Percentiles rank a stretch among this genome's conserved stretches.
Evolutionary conservation across 2,797 vertebrate species (phyloP).

Genomic region (Girardinus metallicus): DNA sequence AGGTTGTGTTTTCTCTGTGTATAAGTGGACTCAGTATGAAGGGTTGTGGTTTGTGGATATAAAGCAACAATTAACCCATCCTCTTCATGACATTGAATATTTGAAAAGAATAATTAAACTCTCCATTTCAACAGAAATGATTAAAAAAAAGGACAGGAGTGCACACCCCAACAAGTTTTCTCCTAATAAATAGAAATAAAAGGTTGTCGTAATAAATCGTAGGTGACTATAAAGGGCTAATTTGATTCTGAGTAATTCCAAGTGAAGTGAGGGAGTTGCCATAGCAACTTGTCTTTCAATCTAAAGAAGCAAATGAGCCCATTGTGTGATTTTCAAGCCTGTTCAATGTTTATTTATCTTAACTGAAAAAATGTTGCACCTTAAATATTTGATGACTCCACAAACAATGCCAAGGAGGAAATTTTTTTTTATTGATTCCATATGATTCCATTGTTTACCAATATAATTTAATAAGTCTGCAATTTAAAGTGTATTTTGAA

Average conservation of each 20-base stretch:
- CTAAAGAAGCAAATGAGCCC: background rate
- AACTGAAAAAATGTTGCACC: background rate
- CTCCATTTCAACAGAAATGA: background rate
- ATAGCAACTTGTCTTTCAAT: slow-evolving; percentile 9
- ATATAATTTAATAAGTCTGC: background rate
- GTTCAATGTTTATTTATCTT: background rate
- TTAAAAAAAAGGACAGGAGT: background rate
- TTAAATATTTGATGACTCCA: background rate
- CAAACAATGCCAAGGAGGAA: background rate
- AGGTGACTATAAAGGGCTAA: slow-evolving; percentile 2
- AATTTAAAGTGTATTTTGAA: background rate
- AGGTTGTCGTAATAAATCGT: background rate
- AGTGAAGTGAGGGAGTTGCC: slow-evolving; percentile 5
- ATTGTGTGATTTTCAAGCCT: background rate
- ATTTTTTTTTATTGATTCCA: background rate
- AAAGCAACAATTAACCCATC: background rate
- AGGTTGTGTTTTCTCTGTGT: slow-evolving; percentile 15
- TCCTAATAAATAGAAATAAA: slow-evolving; percentile 10
- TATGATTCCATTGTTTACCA: background rate
- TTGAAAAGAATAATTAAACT: slow-evolving; percentile 4
- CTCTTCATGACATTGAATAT: background rate
- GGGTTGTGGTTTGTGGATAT: background rate
- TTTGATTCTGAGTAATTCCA: slow-evolving; percentile 12
- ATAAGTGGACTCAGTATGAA: slow-evolving; percentile 4
- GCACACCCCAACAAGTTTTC: background rate